A percentile compares a stretch with the other conserved stretches of the same genome.
Evolutionary conservation across 1,140 invertebrate genomes (phyloP).

Genomic region (Drosophila sucinea): DNA sequence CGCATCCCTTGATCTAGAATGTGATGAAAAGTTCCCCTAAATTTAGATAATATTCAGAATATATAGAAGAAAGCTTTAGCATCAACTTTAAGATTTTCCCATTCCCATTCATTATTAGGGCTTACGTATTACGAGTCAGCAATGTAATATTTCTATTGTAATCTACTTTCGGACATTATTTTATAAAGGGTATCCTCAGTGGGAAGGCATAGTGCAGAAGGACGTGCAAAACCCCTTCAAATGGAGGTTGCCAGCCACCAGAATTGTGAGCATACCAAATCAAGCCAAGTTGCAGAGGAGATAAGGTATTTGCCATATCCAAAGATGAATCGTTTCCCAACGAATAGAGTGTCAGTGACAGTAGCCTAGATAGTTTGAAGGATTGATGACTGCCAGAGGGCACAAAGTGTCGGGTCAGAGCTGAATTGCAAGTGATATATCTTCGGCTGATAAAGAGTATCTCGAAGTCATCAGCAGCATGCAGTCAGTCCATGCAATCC

Average conservation of each 20-base stretch:
- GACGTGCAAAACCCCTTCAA: too few species aligned
- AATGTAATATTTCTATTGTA: too few species aligned
- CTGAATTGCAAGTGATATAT: background rate
- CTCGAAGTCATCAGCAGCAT: background rate
- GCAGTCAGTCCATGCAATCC: background rate
- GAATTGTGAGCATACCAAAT: background rate
- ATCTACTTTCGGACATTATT: too few species aligned
- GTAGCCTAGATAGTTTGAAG: background rate
- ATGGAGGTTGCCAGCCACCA: too few species aligned
- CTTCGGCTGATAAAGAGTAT: background rate
- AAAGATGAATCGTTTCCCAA: conserved; percentile 2
- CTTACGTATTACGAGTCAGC: too few species aligned
- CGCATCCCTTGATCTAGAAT: too few species aligned
- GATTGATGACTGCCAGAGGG: background rate
- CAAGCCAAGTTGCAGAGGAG: background rate
- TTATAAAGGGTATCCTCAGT: background rate
- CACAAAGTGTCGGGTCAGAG: background rate
- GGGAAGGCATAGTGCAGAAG: background rate
- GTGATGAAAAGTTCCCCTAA: too few species aligned
- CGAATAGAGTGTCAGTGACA: background rate
- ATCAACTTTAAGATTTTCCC: too few species aligned
- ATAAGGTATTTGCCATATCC: background rate
- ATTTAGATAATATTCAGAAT: too few species aligned
- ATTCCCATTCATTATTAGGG: too few species aligned
- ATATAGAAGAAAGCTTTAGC: too few species aligned